A percentile compares a stretch with the other conserved stretches of the same genome.
Evolutionary conservation across 2,888 invertebrate genomes (phyloP).

Genomic region (Nemoura dubitans): DNA sequence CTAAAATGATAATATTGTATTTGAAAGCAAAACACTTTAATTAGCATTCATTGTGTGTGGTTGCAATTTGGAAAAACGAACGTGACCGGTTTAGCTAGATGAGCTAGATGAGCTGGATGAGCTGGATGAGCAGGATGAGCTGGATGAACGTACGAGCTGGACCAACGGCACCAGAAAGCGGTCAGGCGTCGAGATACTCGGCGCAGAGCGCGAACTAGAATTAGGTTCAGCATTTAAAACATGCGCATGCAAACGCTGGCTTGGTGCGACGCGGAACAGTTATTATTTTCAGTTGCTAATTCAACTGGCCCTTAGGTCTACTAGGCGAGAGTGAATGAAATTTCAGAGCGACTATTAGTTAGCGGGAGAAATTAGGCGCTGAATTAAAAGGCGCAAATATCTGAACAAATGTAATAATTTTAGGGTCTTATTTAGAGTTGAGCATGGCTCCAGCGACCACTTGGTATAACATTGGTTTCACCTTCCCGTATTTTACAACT

Average conservation of each 20-base stretch:
- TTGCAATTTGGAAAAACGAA: conserved; percentile 3
- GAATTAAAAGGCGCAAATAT: neutral
- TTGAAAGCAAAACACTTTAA: neutral
- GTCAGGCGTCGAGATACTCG: neutral
- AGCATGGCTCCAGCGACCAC: neutral
- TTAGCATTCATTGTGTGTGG: conserved; percentile 7
- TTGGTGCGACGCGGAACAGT: neutral
- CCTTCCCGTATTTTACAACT: neutral
- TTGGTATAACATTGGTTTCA: neutral
- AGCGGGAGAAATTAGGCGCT: neutral
- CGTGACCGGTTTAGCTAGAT: conserved; percentile 7
- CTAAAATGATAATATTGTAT: neutral
- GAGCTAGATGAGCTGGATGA: neutral
- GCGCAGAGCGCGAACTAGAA: neutral
- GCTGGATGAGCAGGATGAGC: neutral
- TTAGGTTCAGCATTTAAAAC: neutral
- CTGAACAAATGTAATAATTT: neutral
- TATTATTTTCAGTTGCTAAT: neutral
- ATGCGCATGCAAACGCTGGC: neutral
- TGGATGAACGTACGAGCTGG: no score
- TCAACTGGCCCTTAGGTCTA: neutral
- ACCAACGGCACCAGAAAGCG: neutral
- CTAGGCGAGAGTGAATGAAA: neutral
- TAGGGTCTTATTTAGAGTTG: neutral
- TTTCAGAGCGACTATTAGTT: neutral